Base-by-base conservation (phyloP, 2,797 vertebrate genomes). In the Neoniphon sammara region DNA sequence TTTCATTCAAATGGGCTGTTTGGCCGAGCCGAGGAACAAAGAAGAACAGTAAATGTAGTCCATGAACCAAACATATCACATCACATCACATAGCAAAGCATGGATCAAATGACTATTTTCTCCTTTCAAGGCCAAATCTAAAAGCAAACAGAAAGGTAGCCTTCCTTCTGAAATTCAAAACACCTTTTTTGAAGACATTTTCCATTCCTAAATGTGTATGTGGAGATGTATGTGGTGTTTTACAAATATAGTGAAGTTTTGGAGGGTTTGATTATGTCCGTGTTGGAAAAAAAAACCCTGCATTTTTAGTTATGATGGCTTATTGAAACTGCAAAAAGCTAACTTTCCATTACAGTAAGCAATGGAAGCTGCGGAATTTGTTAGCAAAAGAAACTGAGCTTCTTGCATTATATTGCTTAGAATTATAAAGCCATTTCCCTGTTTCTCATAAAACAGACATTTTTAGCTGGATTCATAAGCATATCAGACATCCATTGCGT, bases 51-150 rank as follows among this genome's bases (percentile, higher is more conserved):
- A 27, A 50, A 63, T 36, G 17, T 20, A 30, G 23, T 31, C 57
- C 14, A 46, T 66, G 63, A 75, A 68, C 54, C 72, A 73, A 83
- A 59, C 30, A 34, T 61, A 15, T 78, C n/a, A 27, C 25, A 27
- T 27, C 25, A 27, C 25, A 27, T 27, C 7, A 8, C 9, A 47
- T 57, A 44, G 46, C 18, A 63, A 70, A 66, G 55, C 23, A 0
- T 1, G 17, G 23, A 49, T 61, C 10, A 60, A 21, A 70, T 0
- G 1, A 54, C 8, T n/a, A 36, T 18, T 25, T 42, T 17, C 23
- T 5, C 30, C 12, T 7, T 44, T 46, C 50, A 63, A 67, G 50
- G 55, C 12, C 57, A 49, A 72, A 63, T 67, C 49, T 20, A 30
- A 27, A 57, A 55, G 7, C 14, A 66, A 49, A 27, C 21, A 25